Percentiles rank a stretch among this genome's conserved stretches.
Conservation (phyloP, 2,888 invertebrate genomes). For the Macaria liturata region DNA sequence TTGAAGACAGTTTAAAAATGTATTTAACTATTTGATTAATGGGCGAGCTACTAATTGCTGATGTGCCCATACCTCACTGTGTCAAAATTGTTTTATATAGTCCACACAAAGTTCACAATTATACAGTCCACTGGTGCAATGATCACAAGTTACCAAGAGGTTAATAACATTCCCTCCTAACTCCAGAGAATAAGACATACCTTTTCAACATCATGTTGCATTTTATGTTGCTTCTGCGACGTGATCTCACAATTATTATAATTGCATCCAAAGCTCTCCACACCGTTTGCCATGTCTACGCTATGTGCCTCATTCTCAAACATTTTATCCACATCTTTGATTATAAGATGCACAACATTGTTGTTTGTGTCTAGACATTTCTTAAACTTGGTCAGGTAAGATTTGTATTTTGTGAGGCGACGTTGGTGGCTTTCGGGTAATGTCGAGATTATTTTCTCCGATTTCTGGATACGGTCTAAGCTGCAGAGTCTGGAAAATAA, state of each 20-base stretch:
- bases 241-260: constrained; percentile 70
- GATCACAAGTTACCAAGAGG: no score
- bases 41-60: no score
- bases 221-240: constrained; percentile 70
- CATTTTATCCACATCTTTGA: constrained; percentile 91
- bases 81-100: no score
- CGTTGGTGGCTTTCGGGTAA: constrained; percentile 90
- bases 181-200: constrained; percentile 38
- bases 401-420: constrained; percentile 88
- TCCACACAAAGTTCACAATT: no score
- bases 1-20: no score
- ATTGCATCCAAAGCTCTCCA: constrained; percentile 67
- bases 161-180: no score
- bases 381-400: constrained; percentile 89
- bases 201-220: constrained; percentile 79
- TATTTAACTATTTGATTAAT: no score
- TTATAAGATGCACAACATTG: constrained; percentile 86
- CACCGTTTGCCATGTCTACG: constrained; percentile 53
- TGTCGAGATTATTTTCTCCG: constrained; percentile 88
- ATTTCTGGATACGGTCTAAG: constrained; percentile 88
- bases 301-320: constrained; percentile 89
- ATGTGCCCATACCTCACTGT: no score
- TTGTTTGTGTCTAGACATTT: constrained; percentile 91
- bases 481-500: constrained; percentile 87
- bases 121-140: no score